phyloP scores from a whole-genome alignment of 2,888 invertebrate genomes.

The Andrena minutula region DNA sequence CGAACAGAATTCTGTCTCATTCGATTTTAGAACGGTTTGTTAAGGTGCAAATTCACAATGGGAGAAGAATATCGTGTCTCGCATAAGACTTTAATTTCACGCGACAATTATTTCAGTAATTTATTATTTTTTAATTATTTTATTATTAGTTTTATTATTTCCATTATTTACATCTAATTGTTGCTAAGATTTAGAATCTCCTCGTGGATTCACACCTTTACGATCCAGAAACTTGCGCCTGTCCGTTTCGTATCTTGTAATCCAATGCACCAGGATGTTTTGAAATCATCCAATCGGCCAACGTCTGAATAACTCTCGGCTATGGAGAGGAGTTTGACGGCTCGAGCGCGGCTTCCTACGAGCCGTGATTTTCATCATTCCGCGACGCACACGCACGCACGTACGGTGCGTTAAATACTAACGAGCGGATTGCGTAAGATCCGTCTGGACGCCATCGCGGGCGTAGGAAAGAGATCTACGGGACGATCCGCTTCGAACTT shows the following conservation, averaged over 20 bases:
- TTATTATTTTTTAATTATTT: too few relatives aligned
- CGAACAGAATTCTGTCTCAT: too few relatives aligned
- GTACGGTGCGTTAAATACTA: constrained; percentile 42
- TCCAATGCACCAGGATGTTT: background rate
- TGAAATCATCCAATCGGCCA: background rate
- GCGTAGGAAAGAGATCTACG: constrained; percentile 54
- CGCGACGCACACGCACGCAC: constrained; percentile 13
- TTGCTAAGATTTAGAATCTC: too few relatives aligned
- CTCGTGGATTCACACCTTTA: too few relatives aligned
- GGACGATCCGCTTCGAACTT: constrained; percentile 55
- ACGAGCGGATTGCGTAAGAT: constrained; percentile 57
- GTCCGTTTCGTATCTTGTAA: background rate
- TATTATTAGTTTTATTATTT: too few relatives aligned
- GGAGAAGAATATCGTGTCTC: too few relatives aligned
- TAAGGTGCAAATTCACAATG: too few relatives aligned
- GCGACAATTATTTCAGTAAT: too few relatives aligned
- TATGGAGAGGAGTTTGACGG: constrained; percentile 1
- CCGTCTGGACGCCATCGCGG: constrained; percentile 44
- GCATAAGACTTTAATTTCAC: too few relatives aligned
- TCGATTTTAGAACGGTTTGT: too few relatives aligned
- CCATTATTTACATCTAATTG: too few relatives aligned
- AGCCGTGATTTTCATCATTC: constrained; percentile 32
- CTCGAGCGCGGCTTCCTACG: constrained; percentile 36
- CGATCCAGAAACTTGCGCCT: too few relatives aligned
- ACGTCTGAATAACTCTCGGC: background rate